Percentiles rank a stretch among this genome's conserved stretches.
Conservation (phyloP, 2,113 vertebrate species). For the Brevimyrus niger region DNA sequence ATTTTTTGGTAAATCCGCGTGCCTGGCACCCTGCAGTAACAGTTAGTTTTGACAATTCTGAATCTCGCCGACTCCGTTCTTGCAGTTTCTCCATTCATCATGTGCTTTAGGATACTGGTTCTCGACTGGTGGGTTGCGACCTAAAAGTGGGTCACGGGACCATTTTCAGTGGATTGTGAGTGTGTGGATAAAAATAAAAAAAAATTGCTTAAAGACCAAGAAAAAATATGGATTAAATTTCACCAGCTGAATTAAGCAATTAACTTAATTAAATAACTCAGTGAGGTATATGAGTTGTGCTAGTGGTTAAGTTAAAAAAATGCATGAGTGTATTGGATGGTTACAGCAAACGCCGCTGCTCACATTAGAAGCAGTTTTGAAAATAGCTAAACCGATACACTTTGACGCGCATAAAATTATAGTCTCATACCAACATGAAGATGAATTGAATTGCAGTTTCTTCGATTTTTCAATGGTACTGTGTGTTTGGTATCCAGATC, state of each 20-base stretch:
- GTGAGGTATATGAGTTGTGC: no score
- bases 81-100: not conserved
- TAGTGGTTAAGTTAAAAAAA: no score
- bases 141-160: not conserved
- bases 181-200: no score
- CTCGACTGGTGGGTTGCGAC: not conserved
- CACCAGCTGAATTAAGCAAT: no score
- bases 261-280: no score
- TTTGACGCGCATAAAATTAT: not conserved
- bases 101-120: not conserved
- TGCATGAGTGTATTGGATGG: not conserved
- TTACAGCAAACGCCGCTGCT: not conserved
- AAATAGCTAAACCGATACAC: not conserved
- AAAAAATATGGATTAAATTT: no score
- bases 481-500: not conserved
- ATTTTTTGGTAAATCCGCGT: not conserved
- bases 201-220: no score
- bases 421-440: not conserved
- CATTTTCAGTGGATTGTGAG: not conserved
- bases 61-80: not conserved
- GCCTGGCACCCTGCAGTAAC: not conserved
- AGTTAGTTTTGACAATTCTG: not conserved
- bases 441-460: not conserved
- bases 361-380: not conserved
- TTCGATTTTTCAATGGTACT: not conserved